phyloP scores from a whole-genome alignment of 2,888 invertebrate species.

The Cenopis cana region DNA sequence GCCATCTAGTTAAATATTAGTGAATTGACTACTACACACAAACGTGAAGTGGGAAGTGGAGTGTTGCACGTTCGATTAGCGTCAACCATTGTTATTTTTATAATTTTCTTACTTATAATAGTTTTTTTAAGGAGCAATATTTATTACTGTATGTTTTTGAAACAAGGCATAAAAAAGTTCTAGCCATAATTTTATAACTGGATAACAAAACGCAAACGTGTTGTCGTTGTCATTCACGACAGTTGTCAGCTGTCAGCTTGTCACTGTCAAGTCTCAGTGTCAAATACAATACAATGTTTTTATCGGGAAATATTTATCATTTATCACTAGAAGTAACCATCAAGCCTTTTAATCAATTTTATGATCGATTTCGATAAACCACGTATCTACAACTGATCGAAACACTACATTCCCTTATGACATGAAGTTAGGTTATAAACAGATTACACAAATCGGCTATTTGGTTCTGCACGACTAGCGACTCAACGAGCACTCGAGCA shows the following conservation, averaged over 20 bases:
- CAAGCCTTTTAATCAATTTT: neutral
- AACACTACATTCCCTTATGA: slow-evolving; percentile 2
- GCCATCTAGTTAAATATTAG: too few species aligned
- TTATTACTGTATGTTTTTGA: too few species aligned
- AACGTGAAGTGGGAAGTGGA: too few species aligned
- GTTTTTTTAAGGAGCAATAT: too few species aligned
- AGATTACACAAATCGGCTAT: slow-evolving; percentile 39
- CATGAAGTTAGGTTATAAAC: slow-evolving; percentile 31
- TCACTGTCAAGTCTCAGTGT: neutral
- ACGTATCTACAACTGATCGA: slow-evolving; percentile 5
- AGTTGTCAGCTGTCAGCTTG: slow-evolving; percentile 25
- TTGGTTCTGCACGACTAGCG: slow-evolving; percentile 36
- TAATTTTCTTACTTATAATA: too few species aligned
- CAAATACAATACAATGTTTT: slow-evolving; percentile 14
- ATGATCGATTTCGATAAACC: slow-evolving; percentile 25
- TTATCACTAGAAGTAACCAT: slow-evolving; percentile 10
- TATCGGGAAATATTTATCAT: slow-evolving; percentile 26
- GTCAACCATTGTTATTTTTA: too few species aligned
- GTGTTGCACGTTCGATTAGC: too few species aligned
- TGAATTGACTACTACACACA: too few species aligned
- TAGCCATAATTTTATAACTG: neutral
- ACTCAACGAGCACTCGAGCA: slow-evolving; percentile 38
- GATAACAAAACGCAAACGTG: slow-evolving; percentile 3
- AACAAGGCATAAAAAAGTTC: too few species aligned
- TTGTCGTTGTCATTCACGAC: neutral